Percentiles rank a stretch among this genome's conserved stretches.
These are phyloP conservation scores for Drosophila picticornis DNA, from an alignment of 2,888 invertebrate genomes.

Conservation along the genomic window DNA sequence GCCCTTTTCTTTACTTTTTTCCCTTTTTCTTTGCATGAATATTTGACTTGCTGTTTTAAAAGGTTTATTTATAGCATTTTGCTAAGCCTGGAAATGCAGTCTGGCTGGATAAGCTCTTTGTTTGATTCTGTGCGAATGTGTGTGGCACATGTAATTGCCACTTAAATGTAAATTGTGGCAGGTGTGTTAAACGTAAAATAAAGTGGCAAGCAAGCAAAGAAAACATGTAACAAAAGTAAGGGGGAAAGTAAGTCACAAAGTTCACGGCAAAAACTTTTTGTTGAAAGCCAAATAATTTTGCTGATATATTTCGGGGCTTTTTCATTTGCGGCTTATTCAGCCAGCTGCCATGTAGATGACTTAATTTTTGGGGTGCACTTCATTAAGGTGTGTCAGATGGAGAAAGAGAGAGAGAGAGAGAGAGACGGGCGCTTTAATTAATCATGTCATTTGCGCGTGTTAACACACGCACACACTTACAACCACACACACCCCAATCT, in stretches of 20 bases:
- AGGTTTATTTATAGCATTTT: slow-evolving; percentile 7
- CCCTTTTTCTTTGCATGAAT: background rate
- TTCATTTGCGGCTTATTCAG: slow-evolving; percentile 6
- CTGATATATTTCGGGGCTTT: slow-evolving; percentile 15
- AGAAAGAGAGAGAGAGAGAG: too few species aligned
- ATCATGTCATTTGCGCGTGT: slow-evolving; percentile 28
- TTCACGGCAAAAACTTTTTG: slow-evolving; percentile 21
- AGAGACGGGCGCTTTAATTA: slow-evolving; percentile 35
- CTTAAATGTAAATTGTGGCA: slow-evolving; percentile 51
- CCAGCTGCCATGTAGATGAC: slow-evolving; percentile 7
- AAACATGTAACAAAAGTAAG: background rate
- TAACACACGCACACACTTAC: background rate
- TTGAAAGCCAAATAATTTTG: slow-evolving; percentile 20
- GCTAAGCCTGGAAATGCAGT: background rate
- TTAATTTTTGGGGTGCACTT: slow-evolving; percentile 27
- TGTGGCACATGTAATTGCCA: slow-evolving; percentile 58
- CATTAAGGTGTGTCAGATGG: slow-evolving; percentile 3
- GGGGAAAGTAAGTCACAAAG: slow-evolving; percentile 20
- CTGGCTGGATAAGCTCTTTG: background rate
- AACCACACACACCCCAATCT: slow-evolving; percentile 3
- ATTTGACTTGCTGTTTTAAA: background rate
- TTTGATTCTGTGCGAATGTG: slow-evolving; percentile 3
- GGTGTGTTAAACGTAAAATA: slow-evolving; percentile 8
- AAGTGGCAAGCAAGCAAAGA: slow-evolving; percentile 2
- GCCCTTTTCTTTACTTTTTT: background rate